Percentiles rank a stretch among this genome's conserved stretches.
These are phyloP conservation scores for Theocolax elegans DNA, from an alignment of 1,140 invertebrate genomes.

Conservation along the genomic window DNA sequence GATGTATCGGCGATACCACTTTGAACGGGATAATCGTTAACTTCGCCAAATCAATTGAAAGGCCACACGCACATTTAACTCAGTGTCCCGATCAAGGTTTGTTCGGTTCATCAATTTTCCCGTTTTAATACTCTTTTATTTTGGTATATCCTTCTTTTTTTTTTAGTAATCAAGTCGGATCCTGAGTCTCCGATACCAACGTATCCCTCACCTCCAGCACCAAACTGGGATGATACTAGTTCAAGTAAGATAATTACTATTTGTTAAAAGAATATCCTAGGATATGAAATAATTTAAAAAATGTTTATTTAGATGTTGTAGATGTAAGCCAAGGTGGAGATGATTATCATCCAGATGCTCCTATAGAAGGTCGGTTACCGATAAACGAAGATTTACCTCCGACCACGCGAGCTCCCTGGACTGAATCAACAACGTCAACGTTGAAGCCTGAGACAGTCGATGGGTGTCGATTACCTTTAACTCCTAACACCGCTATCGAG, in stretches of 20 bases:
- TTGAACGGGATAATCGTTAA: slow-evolving; percentile 85
- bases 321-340: slow-evolving; percentile 10
- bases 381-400: neutral
- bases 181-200: neutral
- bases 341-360: neutral
- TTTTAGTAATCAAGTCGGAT: neutral
- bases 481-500: slow-evolving; percentile 59
- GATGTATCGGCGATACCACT: slow-evolving; percentile 89
- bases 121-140: no score
- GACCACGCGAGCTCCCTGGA: neutral
- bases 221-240: neutral
- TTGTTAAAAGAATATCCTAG: neutral
- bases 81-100: slow-evolving; percentile 67
- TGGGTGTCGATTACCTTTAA: slow-evolving; percentile 58
- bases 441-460: slow-evolving; percentile 49
- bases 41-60: slow-evolving; percentile 79
- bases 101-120: no score
- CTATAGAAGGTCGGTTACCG: neutral
- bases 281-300: neutral
- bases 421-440: slow-evolving; percentile 31
- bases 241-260: neutral
- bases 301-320: slow-evolving; percentile 14
- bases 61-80: slow-evolving; percentile 74
- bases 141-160: no score
- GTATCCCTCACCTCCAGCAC: slow-evolving; percentile 10